phyloP scores from a whole-genome alignment of 1,140 invertebrate genomes.

The Brachionus angularis region DNA sequence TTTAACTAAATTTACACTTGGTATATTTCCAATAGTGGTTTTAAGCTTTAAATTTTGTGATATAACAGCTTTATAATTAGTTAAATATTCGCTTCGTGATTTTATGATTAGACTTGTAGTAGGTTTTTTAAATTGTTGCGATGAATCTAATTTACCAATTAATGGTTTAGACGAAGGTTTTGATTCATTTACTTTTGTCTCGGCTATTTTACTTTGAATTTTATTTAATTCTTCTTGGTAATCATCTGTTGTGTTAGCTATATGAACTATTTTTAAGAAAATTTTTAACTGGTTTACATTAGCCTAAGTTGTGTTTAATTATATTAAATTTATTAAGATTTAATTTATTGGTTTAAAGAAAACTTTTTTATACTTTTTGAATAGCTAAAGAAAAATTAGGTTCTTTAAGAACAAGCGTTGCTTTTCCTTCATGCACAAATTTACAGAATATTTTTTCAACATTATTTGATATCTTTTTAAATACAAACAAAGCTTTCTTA shows the following conservation, averaged over 20 bases:
- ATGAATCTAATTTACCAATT: neutral
- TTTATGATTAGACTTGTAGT: neutral
- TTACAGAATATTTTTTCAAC: conserved; percentile 38
- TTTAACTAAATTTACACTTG: conserved; percentile 6
- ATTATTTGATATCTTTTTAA: conserved; percentile 8
- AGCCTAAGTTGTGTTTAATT: conserved; percentile 13
- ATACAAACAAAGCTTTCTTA: neutral
- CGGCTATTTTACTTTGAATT: too few species aligned
- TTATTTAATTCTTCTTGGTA: conserved; percentile 14
- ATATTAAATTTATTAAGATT: too few species aligned
- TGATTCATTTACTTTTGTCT: too few species aligned
- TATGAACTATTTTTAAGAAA: conserved; percentile 40
- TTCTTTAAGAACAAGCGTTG: conserved; percentile 36
- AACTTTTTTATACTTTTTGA: conserved; percentile 39
- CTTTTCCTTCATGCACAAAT: conserved; percentile 36
- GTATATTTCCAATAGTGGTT: neutral
- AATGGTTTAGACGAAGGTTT: conserved; percentile 26
- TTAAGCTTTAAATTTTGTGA: conserved; percentile 21
- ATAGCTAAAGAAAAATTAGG: conserved; percentile 16
- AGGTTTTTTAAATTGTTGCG: conserved; percentile 11
- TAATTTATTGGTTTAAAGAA: too few species aligned
- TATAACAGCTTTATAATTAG: conserved; percentile 2
- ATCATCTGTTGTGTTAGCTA: conserved; percentile 17
- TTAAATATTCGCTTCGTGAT: conserved; percentile 1
- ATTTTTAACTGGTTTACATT: conserved; percentile 34